Conservation (phyloP, 2,888 invertebrate genomes). For the Nomada ruficornis region DNA sequence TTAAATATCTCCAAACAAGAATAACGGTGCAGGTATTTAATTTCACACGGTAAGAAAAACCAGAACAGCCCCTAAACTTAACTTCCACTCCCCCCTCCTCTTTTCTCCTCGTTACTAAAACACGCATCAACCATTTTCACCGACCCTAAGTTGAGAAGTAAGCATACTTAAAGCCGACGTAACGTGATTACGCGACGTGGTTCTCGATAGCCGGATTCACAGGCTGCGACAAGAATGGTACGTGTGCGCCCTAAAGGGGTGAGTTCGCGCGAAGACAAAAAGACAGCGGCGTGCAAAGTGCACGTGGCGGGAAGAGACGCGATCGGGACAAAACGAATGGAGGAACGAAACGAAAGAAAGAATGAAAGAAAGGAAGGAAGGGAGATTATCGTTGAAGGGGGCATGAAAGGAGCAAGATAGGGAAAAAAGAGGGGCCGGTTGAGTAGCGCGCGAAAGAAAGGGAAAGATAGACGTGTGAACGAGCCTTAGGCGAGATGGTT, state of each 20-base stretch:
- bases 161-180: too few species aligned
- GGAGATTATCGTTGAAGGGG: conserved; percentile 43
- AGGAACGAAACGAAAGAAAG: conserved; percentile 3
- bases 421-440: conserved; percentile 30
- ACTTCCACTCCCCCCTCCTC: too few species aligned
- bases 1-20: too few species aligned
- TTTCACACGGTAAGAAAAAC: too few species aligned
- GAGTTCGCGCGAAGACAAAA: conserved; percentile 16
- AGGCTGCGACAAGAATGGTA: background rate
- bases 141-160: background rate
- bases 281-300: conserved; percentile 41
- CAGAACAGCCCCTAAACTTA: too few species aligned
- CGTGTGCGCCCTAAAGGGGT: background rate
- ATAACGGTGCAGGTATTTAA: too few species aligned
- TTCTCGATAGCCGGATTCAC: conserved; percentile 47
- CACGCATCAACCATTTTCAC: too few species aligned
- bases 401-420: conserved; percentile 62
- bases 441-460: conserved; percentile 40
- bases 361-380: conserved; percentile 10
- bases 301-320: background rate
- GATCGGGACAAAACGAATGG: conserved; percentile 5
- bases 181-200: conserved; percentile 25
- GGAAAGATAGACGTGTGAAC: conserved; percentile 70
- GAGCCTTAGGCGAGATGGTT: conserved; percentile 69
- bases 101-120: too few species aligned